A percentile compares a stretch with the other conserved stretches of the same genome.
phyloP scores from a whole-genome alignment of 1,140 invertebrate genomes.

The Danaus melanippus region DNA sequence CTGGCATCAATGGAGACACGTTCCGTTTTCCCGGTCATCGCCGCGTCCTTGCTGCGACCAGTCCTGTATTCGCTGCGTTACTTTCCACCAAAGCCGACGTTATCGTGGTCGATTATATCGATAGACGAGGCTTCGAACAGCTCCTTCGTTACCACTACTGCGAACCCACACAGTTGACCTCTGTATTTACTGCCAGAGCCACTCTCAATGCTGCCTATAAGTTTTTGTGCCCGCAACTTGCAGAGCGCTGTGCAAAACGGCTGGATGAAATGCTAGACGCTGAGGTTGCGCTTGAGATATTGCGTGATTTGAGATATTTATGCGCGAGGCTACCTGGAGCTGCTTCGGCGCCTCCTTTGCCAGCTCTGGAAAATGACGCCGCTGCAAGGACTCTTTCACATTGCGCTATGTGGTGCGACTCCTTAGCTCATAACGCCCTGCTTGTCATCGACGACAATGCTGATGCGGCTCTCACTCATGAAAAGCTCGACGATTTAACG shows the following conservation, averaged over 20 bases:
- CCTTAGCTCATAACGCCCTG: constrained; percentile 75
- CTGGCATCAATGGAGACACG: constrained; percentile 74
- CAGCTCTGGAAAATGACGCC: constrained; percentile 39
- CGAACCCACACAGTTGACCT: constrained; percentile 75
- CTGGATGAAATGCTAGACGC: constrained; percentile 70
- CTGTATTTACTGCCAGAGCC: constrained; percentile 75
- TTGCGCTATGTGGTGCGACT: constrained; percentile 70
- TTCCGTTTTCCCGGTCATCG: constrained; percentile 80
- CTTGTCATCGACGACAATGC: constrained; percentile 76
- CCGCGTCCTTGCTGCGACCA: constrained; percentile 76
- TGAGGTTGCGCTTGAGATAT: constrained; percentile 56
- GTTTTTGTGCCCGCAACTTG: constrained; percentile 77
- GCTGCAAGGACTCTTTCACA: constrained; percentile 49
- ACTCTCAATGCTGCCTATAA: constrained; percentile 80
- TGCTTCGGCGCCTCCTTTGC: constrained; percentile 54
- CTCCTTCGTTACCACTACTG: constrained; percentile 78
- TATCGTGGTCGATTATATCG: constrained; percentile 73
- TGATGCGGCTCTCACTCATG: constrained; percentile 74
- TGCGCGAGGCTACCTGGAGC: constrained; percentile 59
- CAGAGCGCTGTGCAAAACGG: constrained; percentile 74
- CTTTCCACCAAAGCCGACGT: constrained; percentile 66
- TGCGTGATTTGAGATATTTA: constrained; percentile 61
- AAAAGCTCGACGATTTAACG: constrained; percentile 78
- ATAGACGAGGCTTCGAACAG: constrained; percentile 79
- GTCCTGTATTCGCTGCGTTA: constrained; percentile 63